A percentile compares a stretch with the other conserved stretches of the same genome.
Conservation (phyloP, 2,797 vertebrate genomes). For the Periophthalmus magnuspinnatus region DNA sequence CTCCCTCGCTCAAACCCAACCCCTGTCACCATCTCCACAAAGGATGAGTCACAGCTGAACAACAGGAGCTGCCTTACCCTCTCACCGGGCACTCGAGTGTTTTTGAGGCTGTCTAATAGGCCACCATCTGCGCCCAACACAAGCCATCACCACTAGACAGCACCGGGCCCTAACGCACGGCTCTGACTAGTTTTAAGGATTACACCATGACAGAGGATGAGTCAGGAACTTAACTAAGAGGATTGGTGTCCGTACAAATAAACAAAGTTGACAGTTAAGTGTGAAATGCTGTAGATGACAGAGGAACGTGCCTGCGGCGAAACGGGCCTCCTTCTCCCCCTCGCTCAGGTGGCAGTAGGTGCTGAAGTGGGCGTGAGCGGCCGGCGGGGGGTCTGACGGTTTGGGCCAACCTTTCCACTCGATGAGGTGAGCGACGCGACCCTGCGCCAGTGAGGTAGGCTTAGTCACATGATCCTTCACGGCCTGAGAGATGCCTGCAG, state of each 20-base stretch:
- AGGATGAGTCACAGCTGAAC: conserved; percentile 67
- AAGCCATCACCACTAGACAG: conserved; percentile 45
- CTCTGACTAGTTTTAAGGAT: conserved; percentile 58
- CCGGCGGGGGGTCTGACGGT: conserved; percentile 79
- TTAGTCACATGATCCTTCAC: conserved; percentile 98
- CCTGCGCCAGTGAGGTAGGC: conserved; percentile 96
- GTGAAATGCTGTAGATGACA: conserved; percentile 14
- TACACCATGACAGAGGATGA: conserved; percentile 56
- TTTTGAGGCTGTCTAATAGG: conserved; percentile 66
- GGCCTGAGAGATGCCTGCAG: conserved; percentile 92
- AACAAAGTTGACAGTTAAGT: conserved; percentile 12
- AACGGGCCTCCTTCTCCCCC: conserved; percentile 97
- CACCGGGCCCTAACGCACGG: conserved; percentile 24
- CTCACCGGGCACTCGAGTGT: conserved; percentile 58
- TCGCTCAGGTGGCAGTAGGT: conserved; percentile 94
- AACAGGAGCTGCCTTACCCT: conserved; percentile 51
- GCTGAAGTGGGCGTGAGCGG: conserved; percentile 89
- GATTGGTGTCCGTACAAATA: conserved; percentile 9
- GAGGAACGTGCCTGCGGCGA: conserved; percentile 86
- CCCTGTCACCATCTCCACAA: conserved; percentile 45
- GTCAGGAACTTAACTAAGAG: conserved; percentile 36
- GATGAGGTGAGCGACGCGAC: conserved; percentile 95
- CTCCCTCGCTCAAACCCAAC: conserved; percentile 37
- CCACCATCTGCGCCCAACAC: conserved; percentile 71
- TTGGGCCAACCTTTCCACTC: conserved; percentile 99